Base-by-base conservation (phyloP, 1,140 invertebrate genomes). In the Lepidurus packardi region DNA sequence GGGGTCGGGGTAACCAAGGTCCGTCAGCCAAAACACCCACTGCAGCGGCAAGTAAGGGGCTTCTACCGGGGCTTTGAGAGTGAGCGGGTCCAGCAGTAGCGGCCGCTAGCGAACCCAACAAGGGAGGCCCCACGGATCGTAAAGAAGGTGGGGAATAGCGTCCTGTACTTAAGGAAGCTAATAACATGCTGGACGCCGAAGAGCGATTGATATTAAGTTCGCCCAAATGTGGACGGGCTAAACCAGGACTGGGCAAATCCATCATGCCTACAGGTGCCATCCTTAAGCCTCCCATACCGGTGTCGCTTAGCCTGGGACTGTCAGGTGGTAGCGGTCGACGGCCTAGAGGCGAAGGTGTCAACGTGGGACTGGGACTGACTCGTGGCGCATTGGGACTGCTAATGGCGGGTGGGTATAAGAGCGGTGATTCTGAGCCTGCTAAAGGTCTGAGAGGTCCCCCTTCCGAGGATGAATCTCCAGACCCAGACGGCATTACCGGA, bases 121-220 rank as follows among this genome's bases (percentile, higher is more conserved):
- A 21, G 53, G 53, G 53, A 13, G 53, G 53, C 13, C 53, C 53
- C 13, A 65, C 53, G 53, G 53, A 65, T 65, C 53, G 53, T 65
- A 65, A 65, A 65, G 53, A 65, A 65, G 53, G 53, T 21, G 53
- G 53, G 4, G 53, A 65, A 21, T 65, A 65, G 13, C 53, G 53
- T 9, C 53, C 53, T n/a, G 53, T 65, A 65, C 53, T 65, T 65
- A 65, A 65, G 16, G 53, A 65, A n/a, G 53, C 53, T 21, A 65
- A 21, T 13, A 65, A 21, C 53, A 65, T 65, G 53, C 53, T 65
- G 53, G 53, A 65, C 16, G 53, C 53, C 8, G 53, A 65, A 13
- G 53, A 65, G 9, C 53, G 53, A 65, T 65, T 65, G 53, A 65
- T 65, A 21, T 65, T 65, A 65, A 65, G 53, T 21, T 65, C 53